Conservation (phyloP, 37 sponge, comb jelly and placozoan genomes). For the Dysidea cf. avara region DNA sequence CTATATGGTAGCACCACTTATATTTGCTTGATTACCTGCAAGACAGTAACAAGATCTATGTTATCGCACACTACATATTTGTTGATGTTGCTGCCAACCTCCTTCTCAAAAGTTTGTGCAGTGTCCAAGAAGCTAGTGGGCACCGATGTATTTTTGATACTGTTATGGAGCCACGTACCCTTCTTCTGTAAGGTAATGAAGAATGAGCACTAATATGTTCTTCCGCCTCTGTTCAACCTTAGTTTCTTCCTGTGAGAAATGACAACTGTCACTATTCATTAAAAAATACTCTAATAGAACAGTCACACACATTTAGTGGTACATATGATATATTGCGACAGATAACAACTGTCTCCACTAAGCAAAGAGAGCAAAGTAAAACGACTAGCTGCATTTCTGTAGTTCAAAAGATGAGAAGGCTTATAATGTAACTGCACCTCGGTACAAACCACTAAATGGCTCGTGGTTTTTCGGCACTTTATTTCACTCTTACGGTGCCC, state of each 20-base stretch:
- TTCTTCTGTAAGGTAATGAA: constrained; percentile 80
- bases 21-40: constrained; percentile 85
- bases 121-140: constrained; percentile 65
- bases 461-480: too few species aligned
- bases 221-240: constrained; percentile 68
- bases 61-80: constrained; percentile 92
- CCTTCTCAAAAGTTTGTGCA: constrained; percentile 51
- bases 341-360: not conserved
- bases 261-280: not conserved
- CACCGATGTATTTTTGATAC: not conserved
- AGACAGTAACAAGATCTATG: constrained; percentile 85
- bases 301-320: not conserved
- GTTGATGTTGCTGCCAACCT: constrained; percentile 61
- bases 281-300: constrained; percentile 8
- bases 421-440: too few species aligned
- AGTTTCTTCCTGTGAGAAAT: constrained; percentile 73
- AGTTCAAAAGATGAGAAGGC: too few species aligned
- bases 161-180: constrained; percentile 48
- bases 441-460: too few species aligned
- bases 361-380: not conserved
- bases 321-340: not conserved
- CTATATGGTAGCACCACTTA: too few species aligned
- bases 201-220: constrained; percentile 82
- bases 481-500: too few species aligned
- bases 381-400: too few species aligned